Evolutionary conservation across 2,797 vertebrate genomes (phyloP).

Genomic region (Tauraco hartlaubi): DNA sequence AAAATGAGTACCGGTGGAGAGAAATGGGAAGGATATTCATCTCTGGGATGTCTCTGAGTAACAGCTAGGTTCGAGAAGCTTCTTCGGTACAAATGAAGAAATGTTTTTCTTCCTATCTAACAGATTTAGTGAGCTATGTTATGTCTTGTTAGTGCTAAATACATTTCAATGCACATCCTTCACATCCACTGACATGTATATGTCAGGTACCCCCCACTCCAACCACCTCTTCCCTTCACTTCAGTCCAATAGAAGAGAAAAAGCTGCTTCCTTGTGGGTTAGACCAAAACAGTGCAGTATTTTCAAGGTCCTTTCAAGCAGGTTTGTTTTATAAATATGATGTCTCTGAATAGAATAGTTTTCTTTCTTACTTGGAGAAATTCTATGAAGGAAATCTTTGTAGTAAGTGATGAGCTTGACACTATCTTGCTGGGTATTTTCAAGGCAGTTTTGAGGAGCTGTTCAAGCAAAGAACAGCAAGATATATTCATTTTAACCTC

Average conservation of each 20-base stretch:
- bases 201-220: neutral
- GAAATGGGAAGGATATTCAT: neutral
- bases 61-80: neutral
- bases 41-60: neutral
- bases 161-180: neutral
- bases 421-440: neutral
- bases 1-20: neutral
- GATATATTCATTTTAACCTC: conserved; percentile 5
- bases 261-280: neutral
- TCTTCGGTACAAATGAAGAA: fast-evolving
- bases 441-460: neutral
- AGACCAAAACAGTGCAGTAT: neutral
- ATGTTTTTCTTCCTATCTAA: neutral
- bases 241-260: neutral
- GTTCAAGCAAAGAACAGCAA: neutral
- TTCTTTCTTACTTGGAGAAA: neutral
- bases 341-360: neutral
- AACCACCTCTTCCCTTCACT: neutral
- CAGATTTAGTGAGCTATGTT: neutral
- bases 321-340: neutral
- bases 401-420: neutral
- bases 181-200: fast-evolving
- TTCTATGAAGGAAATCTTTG: neutral
- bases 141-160: neutral
- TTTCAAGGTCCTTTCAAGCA: neutral